A percentile compares a stretch with the other conserved stretches of the same genome.
Evolutionary conservation across 2,113 vertebrate genomes (phyloP).

Genomic region (Plecotus auritus): DNA sequence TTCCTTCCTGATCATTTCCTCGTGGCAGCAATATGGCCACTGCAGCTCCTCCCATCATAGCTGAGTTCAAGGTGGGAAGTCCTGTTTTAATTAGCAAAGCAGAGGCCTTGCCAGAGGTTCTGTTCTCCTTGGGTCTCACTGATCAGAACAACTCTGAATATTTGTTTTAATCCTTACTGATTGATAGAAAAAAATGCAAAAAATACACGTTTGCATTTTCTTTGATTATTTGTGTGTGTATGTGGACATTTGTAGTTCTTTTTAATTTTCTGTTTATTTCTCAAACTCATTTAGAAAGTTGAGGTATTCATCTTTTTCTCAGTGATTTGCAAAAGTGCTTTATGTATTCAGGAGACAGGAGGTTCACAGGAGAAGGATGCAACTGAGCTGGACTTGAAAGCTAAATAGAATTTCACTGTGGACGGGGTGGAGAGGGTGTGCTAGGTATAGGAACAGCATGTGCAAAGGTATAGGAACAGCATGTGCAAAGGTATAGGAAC

Average conservation of each 20-base stretch:
- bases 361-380: background rate
- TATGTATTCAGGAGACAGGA: background rate
- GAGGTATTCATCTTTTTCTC: background rate
- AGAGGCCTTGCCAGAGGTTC: background rate
- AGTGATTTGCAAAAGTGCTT: background rate
- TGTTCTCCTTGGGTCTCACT: background rate
- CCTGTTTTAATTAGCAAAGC: background rate
- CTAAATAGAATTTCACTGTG: background rate
- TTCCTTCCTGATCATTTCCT: background rate
- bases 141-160: background rate
- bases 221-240: background rate
- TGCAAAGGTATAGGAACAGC: background rate
- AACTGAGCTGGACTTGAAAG: background rate
- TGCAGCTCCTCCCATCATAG: background rate
- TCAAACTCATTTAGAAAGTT: background rate
- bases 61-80: background rate
- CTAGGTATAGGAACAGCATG: background rate
- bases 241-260: background rate
- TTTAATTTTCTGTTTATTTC: background rate
- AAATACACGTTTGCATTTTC: background rate
- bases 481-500: background rate
- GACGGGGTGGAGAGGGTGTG: background rate
- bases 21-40: background rate
- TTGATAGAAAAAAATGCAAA: constrained; percentile 37
- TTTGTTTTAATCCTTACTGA: background rate